phyloP scores from a whole-genome alignment of 2,888 invertebrate genomes.

The Cephonodes hylas region DNA sequence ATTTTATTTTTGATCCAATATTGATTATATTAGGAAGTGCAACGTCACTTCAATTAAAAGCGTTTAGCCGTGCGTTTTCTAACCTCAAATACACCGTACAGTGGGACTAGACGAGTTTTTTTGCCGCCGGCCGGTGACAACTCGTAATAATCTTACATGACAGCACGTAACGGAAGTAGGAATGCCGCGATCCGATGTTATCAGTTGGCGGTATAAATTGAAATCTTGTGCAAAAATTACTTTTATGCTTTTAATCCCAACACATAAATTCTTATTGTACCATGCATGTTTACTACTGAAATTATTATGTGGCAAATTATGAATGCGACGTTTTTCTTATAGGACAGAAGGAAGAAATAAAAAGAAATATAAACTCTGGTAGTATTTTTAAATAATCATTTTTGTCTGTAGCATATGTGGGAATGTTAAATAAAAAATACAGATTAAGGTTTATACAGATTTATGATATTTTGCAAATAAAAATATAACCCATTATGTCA shows the following conservation, averaged over 20 bases:
- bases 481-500: no score
- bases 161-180: background rate
- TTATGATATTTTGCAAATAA: no score
- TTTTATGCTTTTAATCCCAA: no score
- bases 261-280: no score
- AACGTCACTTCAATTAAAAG: background rate
- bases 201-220: background rate
- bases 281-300: background rate
- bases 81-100: background rate
- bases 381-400: no score
- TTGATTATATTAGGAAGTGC: background rate
- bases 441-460: no score
- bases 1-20: background rate
- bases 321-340: no score
- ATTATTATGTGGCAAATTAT: background rate
- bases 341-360: no score
- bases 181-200: background rate
- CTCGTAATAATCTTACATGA: background rate
- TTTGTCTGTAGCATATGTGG: no score
- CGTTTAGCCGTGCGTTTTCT: background rate
- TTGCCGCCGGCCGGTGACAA: background rate
- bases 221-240: background rate
- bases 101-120: background rate
- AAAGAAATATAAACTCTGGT: no score
- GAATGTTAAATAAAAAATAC: background rate